A percentile compares a stretch with the other conserved stretches of the same genome.
phyloP scores from a whole-genome alignment of 2,113 vertebrate species.

The Cyanistes caeruleus region DNA sequence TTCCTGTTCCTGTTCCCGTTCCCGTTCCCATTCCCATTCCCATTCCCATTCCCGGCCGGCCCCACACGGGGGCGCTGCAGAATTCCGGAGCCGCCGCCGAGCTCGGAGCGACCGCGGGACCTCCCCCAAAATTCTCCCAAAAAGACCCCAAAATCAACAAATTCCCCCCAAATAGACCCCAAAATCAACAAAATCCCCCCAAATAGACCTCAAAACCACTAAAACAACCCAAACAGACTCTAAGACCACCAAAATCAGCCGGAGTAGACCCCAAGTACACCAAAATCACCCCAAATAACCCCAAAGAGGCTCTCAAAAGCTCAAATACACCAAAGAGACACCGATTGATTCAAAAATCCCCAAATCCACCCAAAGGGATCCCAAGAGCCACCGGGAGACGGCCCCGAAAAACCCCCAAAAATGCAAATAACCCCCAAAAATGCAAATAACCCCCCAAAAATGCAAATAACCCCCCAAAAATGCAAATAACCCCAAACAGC shows the following conservation, averaged over 20 bases:
- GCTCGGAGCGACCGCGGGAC: background rate
- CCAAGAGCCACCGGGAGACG: background rate
- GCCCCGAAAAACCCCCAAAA: too few relatives aligned
- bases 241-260: background rate
- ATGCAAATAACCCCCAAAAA: too few relatives aligned
- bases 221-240: background rate
- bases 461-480: background rate
- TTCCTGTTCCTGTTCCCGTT: too few relatives aligned
- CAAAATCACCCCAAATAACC: accelerated
- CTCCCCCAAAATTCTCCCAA: background rate
- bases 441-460: too few relatives aligned
- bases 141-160: background rate
- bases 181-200: background rate
- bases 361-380: background rate
- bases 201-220: too few relatives aligned
- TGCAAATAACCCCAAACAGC: background rate
- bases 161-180: background rate
- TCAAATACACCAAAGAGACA: background rate
- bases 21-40: too few relatives aligned
- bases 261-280: too few relatives aligned
- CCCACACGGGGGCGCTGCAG: background rate
- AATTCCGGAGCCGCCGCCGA: background rate
- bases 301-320: too few relatives aligned
- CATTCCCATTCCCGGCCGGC: background rate
- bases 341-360: background rate